Conservation (phyloP, 2,113 vertebrate species). For the Uropsilus gracilis region DNA sequence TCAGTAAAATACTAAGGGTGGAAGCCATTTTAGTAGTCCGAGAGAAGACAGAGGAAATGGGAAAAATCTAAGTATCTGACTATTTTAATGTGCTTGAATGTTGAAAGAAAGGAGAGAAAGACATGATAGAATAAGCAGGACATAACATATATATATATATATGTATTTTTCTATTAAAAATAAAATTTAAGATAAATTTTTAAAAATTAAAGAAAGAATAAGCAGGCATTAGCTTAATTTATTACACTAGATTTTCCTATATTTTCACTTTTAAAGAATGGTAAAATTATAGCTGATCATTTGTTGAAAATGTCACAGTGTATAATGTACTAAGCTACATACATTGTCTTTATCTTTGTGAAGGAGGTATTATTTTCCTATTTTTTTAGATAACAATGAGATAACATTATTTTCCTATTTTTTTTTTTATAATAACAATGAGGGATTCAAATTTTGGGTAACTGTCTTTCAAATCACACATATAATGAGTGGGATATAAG, state of each 20-base stretch:
- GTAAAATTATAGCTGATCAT: background rate
- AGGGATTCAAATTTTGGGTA: background rate
- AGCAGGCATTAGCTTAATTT: background rate
- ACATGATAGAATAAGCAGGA: background rate
- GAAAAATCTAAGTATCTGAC: background rate
- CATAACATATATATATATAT: too few relatives aligned
- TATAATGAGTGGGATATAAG: background rate
- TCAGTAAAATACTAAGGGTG: background rate
- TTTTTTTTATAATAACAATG: background rate
- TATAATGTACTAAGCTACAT: background rate
- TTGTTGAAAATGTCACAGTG: background rate
- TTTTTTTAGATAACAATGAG: too few relatives aligned
- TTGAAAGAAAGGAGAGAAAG: background rate
- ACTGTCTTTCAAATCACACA: background rate
- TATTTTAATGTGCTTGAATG: background rate
- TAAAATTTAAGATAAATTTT: background rate
- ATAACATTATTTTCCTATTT: too few relatives aligned
- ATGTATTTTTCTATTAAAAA: too few relatives aligned
- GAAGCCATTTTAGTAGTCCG: background rate
- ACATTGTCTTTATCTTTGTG: background rate
- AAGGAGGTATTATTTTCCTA: background rate
- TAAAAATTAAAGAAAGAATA: background rate
- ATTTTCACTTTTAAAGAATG: background rate
- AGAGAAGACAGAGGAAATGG: background rate
- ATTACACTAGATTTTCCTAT: background rate